phyloP scores from a whole-genome alignment of 2,888 invertebrate genomes.

The Cantharis nigra region DNA sequence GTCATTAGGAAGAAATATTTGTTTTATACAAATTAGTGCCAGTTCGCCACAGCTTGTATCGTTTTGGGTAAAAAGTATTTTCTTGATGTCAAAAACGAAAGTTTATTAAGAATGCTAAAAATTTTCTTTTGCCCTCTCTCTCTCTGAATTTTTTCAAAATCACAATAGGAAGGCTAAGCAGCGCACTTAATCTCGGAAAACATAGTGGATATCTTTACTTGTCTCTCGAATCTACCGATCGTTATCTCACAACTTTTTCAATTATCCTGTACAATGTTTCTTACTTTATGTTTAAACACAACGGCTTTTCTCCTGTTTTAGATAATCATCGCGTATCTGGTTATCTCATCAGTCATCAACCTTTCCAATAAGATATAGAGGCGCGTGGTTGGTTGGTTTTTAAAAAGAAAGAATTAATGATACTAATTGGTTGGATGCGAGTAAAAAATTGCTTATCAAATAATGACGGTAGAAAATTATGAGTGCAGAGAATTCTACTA shows the following conservation, averaged over 20 bases:
- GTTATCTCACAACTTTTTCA: not conserved
- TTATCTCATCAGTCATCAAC: not conserved
- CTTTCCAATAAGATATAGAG: not conserved
- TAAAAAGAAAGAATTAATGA: not conserved
- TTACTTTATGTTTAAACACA: not conserved
- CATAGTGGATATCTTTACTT: conserved; percentile 8
- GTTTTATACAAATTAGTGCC: not conserved
- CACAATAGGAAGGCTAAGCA: not conserved
- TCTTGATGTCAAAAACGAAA: not conserved
- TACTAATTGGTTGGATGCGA: not conserved
- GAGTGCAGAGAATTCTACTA: not conserved
- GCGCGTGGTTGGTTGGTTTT: not conserved
- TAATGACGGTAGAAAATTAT: not conserved
- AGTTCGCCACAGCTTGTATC: not conserved
- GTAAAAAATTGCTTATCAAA: not conserved
- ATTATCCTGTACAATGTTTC: not conserved
- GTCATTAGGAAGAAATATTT: no score
- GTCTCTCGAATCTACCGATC: not conserved
- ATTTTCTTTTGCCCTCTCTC: not conserved
- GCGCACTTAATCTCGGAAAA: not conserved
- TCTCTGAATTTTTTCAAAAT: not conserved
- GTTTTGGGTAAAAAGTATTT: not conserved
- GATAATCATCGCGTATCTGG: not conserved
- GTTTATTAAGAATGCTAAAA: not conserved
- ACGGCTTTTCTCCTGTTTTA: not conserved